phyloP scores from a whole-genome alignment of 2,888 invertebrate genomes.

The Proisotoma minuta region DNA sequence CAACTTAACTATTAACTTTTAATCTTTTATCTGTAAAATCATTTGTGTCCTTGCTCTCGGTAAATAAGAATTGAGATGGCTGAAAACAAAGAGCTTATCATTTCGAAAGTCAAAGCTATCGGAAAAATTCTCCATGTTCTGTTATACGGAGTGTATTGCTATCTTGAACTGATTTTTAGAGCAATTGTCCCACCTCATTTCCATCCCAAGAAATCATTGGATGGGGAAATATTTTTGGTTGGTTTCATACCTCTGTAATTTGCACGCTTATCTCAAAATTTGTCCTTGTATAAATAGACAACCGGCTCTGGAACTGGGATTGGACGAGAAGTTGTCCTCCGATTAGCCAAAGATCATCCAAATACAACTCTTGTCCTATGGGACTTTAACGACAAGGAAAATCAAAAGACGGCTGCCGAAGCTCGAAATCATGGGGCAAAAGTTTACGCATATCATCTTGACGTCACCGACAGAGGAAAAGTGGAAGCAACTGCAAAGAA shows the following conservation, averaged over 20 bases:
- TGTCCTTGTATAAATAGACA: constrained; percentile 8
- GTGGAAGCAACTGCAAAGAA: constrained; percentile 41
- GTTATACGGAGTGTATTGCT: constrained; percentile 17
- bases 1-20: too few relatives aligned
- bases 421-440: constrained; percentile 56
- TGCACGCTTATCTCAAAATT: background rate
- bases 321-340: constrained; percentile 61
- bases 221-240: constrained; percentile 37
- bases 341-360: constrained; percentile 53
- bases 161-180: constrained; percentile 20
- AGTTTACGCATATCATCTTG: constrained; percentile 57
- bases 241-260: background rate
- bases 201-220: constrained; percentile 27
- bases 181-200: constrained; percentile 16
- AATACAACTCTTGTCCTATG: constrained; percentile 63
- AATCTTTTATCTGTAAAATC: too few relatives aligned
- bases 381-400: constrained; percentile 59
- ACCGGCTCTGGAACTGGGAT: constrained; percentile 67
- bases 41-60: too few relatives aligned
- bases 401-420: constrained; percentile 54
- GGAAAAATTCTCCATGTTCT: background rate
- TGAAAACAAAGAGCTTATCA: background rate
- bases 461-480: constrained; percentile 58
- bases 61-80: too few relatives aligned
- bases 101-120: background rate